Conservation (phyloP, 2,888 invertebrate genomes). For the Leptinotarsa rubiginosa region DNA sequence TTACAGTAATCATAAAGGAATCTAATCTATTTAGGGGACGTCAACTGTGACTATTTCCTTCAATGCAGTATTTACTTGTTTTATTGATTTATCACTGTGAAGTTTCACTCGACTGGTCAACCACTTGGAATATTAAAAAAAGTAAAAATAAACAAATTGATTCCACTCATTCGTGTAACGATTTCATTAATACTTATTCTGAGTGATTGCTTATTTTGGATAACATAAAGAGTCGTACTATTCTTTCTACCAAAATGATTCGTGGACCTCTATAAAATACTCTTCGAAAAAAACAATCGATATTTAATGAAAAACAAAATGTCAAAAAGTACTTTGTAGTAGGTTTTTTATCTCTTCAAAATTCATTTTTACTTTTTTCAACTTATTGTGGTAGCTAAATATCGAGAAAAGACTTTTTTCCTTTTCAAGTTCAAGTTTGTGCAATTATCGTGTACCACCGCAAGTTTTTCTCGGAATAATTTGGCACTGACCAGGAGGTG, state of each 20-base stretch:
- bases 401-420: too few relatives aligned
- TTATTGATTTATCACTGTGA: slow-evolving; percentile 38
- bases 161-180: neutral
- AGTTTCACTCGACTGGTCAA: slow-evolving; percentile 30
- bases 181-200: neutral
- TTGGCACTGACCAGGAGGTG: too few relatives aligned
- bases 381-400: too few relatives aligned
- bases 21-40: slow-evolving; percentile 12
- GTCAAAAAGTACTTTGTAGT: too few relatives aligned
- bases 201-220: slow-evolving; percentile 11
- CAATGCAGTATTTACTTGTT: slow-evolving; percentile 28
- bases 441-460: too few relatives aligned
- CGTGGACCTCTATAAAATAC: neutral
- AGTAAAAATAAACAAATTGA: slow-evolving; percentile 20
- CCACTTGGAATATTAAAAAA: slow-evolving; percentile 29
- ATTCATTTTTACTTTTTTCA: too few relatives aligned
- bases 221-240: neutral
- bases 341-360: too few relatives aligned
- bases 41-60: slow-evolving; percentile 14
- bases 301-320: too few relatives aligned
- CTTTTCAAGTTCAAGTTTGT: too few relatives aligned
- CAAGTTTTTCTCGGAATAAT: too few relatives aligned
- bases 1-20: slow-evolving; percentile 6
- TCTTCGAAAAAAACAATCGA: neutral
- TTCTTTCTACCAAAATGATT: neutral